A percentile compares a stretch with the other conserved stretches of the same genome.
phyloP scores from a whole-genome alignment of 2,113 vertebrate species.

The Cyanoramphus novaezelandiae region DNA sequence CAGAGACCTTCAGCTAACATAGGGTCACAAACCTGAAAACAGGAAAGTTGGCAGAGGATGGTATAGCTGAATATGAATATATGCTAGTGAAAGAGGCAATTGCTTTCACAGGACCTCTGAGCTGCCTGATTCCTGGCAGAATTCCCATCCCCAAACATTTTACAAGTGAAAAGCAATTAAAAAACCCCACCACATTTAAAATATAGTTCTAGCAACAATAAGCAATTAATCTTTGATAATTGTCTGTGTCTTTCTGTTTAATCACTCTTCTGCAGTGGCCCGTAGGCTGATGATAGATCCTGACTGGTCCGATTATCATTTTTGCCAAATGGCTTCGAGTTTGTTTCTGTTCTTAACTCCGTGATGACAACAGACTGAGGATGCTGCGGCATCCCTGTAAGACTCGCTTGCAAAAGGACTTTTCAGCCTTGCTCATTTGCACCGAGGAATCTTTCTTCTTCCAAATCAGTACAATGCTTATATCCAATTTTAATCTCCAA shows the following conservation, averaged over 20 bases:
- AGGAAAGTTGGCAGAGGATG: not conserved
- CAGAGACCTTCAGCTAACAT: not conserved
- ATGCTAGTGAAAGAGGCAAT: constrained; percentile 6
- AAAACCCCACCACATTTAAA: constrained; percentile 20
- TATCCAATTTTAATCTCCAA: not conserved
- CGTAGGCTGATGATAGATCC: constrained; percentile 45
- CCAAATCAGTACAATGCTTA: not conserved
- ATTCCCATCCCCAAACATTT: constrained; percentile 44
- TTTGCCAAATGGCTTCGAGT: not conserved
- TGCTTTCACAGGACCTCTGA: constrained; percentile 33
- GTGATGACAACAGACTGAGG: not conserved
- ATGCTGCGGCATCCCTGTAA: not conserved
- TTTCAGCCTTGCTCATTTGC: not conserved
- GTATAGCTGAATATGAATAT: not conserved
- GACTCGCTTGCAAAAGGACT: not conserved
- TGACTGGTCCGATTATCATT: not conserved
- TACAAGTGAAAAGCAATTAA: constrained; percentile 53
- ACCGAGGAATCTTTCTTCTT: not conserved
- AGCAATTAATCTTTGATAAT: constrained; percentile 50
- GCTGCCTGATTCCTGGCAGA: constrained; percentile 24
- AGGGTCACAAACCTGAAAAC: not conserved
- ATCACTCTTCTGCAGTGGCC: constrained; percentile 45
- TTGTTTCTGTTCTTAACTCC: constrained; percentile 20
- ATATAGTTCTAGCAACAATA: constrained; percentile 48
- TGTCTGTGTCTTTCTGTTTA: constrained; percentile 47